Percentiles rank a stretch among this genome's conserved stretches.
Evolutionary conservation across 2,888 invertebrate genomes (phyloP).

Genomic region (Mallateleia sp.): DNA sequence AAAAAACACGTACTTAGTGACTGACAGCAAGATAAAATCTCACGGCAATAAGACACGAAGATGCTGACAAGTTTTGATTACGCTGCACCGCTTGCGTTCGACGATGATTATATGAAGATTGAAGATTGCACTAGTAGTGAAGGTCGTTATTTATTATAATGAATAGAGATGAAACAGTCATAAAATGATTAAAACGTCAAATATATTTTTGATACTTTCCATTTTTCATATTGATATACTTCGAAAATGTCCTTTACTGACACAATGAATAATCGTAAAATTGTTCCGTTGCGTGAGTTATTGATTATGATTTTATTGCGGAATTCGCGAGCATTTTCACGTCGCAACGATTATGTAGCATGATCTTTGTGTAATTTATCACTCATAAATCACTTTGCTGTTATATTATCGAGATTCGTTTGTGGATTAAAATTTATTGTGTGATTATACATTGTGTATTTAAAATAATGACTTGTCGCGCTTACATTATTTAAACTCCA

Average conservation of each 20-base stretch:
- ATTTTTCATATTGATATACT: too few species aligned
- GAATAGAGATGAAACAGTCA: too few species aligned
- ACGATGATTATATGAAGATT: too few species aligned
- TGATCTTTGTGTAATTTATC: conserved; percentile 37
- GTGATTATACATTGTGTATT: conserved; percentile 29
- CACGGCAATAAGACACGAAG: conserved; percentile 56
- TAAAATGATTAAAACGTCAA: too few species aligned
- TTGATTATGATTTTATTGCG: conserved; percentile 33
- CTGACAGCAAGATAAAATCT: conserved; percentile 70
- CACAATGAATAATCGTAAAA: conserved; percentile 28
- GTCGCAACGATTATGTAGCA: conserved; percentile 15
- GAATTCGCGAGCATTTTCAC: conserved; percentile 19
- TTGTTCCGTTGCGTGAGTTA: conserved; percentile 12
- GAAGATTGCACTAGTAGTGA: too few species aligned
- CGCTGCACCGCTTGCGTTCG: too few species aligned
- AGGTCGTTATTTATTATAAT: too few species aligned
- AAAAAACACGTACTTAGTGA: conserved; percentile 53
- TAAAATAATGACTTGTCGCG: conserved; percentile 35
- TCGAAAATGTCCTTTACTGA: conserved; percentile 30
- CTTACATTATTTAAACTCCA: not conserved
- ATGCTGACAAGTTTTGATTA: too few species aligned
- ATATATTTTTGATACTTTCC: too few species aligned
- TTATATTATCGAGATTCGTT: conserved; percentile 40
- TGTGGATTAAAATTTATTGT: conserved; percentile 38
- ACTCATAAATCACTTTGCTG: conserved; percentile 41